Evolutionary conservation across 2,888 invertebrate genomes (phyloP), one percentile per base, ranked within the genome.

Genomic region (Eulithis prunata): DNA sequence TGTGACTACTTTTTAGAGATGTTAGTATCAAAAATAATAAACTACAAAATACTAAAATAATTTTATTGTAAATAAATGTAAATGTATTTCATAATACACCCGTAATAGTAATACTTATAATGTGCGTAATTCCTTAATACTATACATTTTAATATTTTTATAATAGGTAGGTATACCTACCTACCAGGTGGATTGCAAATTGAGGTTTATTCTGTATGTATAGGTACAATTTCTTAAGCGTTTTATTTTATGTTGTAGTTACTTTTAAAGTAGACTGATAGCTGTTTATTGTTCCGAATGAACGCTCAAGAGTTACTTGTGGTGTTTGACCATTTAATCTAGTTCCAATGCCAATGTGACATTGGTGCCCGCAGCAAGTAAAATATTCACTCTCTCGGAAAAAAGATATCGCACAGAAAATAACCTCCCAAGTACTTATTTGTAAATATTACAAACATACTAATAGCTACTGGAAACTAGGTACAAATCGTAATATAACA

Each of bases 1-100:
- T 21, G 21, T 1, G 21, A 21, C 21, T 21, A 21, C 21, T 21
- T 21, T 21, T 21, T 21, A 21, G 41, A 41, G 8, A 10, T 41
- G 8, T 41, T 41, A 41, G 41, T 41, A 41, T 41, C 8, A 41
- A 49, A 55, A 60, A 63, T 36, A 57, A 60, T 46, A 61, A 57
- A 60, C 43, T 45, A 56, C 60, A 54, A 38, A 36, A 53, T 57
- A 21, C 13, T 62, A 58, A 57, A 59, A 60, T 52, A 59, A n/a
- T 58, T 68, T 68, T 64, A 64, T 68, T 68, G 13, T 55, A 58
- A 62, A 52, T 68, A 58, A 61, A n/a, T n/a, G n/a, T n/a, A 57
- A 43, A 46, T 49, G 38, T 57, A 47, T 41, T 62, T 49, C 54
- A 57, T 51, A 46, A 59, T 59, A 67, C 56, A 63, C 62, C 56